Evolutionary conservation across 2,888 invertebrate species (phyloP).

Genomic region (Eupithecia exiguata): DNA sequence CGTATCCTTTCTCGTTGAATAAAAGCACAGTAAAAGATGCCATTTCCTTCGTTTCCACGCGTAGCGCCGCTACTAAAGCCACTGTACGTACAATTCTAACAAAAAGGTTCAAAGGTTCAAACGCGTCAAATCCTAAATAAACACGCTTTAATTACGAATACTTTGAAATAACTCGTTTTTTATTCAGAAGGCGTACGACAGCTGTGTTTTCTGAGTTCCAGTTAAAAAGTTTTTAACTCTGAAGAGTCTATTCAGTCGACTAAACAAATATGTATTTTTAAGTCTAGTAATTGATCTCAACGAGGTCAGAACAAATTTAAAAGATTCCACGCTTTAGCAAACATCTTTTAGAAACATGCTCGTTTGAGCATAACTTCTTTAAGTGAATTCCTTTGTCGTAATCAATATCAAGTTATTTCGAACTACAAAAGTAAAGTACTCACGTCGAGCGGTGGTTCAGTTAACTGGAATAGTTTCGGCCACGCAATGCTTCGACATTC

Average conservation of each 20-base stretch:
- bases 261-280: neutral
- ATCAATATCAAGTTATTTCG: conserved; percentile 1
- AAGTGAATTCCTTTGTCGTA: conserved; percentile 1
- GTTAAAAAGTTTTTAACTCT: neutral
- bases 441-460: neutral
- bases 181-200: conserved; percentile 19
- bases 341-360: neutral
- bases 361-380: neutral
- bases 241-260: neutral
- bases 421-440: conserved; percentile 1
- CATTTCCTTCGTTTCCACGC: neutral
- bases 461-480: conserved; percentile 17
- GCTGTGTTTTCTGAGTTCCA: neutral
- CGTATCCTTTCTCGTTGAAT: neutral
- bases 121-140: conserved; percentile 40
- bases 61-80: neutral
- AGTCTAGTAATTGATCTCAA: conserved; percentile 1
- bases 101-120: conserved; percentile 26
- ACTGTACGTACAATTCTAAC: conserved; percentile 16
- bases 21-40: neutral
- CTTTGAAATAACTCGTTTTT: conserved; percentile 33
- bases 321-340: conserved; percentile 3
- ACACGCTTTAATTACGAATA: conserved; percentile 40
- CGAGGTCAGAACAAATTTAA: neutral
- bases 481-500: conserved; percentile 19